phyloP scores from a whole-genome alignment of 2,888 invertebrate species.

The Himalopsyche anomala region DNA sequence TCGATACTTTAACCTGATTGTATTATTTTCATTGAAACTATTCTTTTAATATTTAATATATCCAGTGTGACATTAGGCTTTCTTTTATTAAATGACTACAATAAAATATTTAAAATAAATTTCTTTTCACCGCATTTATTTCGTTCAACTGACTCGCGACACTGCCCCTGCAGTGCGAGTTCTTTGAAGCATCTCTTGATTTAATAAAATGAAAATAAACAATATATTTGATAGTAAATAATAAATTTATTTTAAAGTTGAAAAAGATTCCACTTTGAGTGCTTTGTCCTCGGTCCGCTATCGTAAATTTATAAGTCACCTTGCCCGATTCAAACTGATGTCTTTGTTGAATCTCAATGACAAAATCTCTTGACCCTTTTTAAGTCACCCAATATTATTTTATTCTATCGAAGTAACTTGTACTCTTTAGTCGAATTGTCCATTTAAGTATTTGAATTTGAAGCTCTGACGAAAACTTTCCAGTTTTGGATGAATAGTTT shows the following conservation, averaged over 20 bases:
- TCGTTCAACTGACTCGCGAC: neutral
- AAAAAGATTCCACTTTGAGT: no score
- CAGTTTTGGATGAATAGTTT: neutral
- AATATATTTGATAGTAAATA: no score
- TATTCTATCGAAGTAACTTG: neutral
- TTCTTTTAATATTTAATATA: neutral
- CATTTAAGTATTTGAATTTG: constrained; percentile 9
- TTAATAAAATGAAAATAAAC: no score
- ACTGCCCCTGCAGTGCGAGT: no score
- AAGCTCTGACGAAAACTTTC: neutral
- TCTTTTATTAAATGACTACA: no score
- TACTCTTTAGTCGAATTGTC: constrained; percentile 18
- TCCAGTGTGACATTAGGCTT: no score
- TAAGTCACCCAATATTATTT: neutral
- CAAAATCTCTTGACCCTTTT: neutral
- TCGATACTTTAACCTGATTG: neutral
- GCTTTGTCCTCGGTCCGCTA: neutral
- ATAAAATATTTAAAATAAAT: no score
- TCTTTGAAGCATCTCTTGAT: no score
- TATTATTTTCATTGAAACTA: constrained; percentile 3
- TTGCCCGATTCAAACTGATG: neutral
- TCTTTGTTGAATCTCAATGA: constrained; percentile 13
- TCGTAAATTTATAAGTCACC: neutral
- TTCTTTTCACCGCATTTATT: neutral
- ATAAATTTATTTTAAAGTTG: no score